Base-by-base conservation (phyloP, 2,113 vertebrate species). In the Scortum barcoo region DNA sequence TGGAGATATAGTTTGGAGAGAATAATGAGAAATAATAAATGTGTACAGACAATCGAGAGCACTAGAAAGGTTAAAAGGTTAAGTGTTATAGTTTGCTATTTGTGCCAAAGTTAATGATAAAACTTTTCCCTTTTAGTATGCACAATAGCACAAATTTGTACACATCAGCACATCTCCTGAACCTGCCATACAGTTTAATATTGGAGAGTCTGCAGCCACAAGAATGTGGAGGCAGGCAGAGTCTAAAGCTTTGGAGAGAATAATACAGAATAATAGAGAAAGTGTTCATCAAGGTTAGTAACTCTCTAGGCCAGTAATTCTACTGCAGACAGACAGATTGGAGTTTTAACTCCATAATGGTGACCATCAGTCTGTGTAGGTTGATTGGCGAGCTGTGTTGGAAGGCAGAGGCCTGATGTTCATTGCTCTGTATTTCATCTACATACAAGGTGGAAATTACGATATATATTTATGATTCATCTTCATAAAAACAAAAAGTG, bases 81-180 rank as follows among this genome's bases (percentile, higher is more conserved):
- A 13, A 57, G 24, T 30, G 56, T 5, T 61, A 38, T 3, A 30
- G 26, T 19, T 26, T 5, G 17, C 46, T 38, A 13, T 22, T n/a
- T 20, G 69, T 30, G 24, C 9, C 54, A 30, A 7, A 28, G 40
- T 46, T 60, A 10, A 60, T 56, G 16, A 56, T 48, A 44, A 22
- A n/a, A 36, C 48, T 38, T 69, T 7, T 69, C 16, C 54, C 50
- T 71, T 40, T 38, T 38, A 61, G 28, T n/a, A 40, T 62, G n/a
- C 33, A 42, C 33, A 56, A 26, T 19, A 17, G 12, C 68, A 24
- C 51, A 10, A 3, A 42, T 26, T 12, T 69, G 13, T 40, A 20
- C 68, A 26, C 50, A 44, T 72, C 42, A 75, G 44, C 33, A 51
- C 60, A 65, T 54, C 73, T 66, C 4, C 12, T 30, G 7, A 38